Percentiles rank a stretch among this genome's conserved stretches.
phyloP scores from a whole-genome alignment of 2,888 invertebrate species.

The Athrips mouffetella region DNA sequence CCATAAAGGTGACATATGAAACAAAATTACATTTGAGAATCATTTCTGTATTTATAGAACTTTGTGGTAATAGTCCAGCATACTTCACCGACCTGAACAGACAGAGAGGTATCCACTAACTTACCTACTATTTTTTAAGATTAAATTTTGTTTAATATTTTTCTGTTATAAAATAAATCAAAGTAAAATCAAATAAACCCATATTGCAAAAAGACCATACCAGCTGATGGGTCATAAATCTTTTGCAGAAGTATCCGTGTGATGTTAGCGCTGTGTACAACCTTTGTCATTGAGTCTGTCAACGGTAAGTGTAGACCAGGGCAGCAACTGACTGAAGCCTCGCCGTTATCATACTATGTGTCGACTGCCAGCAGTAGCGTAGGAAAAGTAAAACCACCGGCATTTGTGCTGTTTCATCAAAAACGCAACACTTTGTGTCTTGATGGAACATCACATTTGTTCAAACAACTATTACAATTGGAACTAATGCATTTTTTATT shows the following conservation, averaged over 20 bases:
- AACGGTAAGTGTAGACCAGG: slow-evolving; percentile 83
- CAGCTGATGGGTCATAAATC: slow-evolving; percentile 85
- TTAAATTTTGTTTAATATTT: slow-evolving; percentile 36
- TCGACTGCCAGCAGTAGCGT: slow-evolving; percentile 52
- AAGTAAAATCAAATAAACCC: slow-evolving; percentile 27
- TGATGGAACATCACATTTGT: slow-evolving; percentile 57
- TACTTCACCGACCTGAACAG: slow-evolving; percentile 78
- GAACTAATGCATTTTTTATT: slow-evolving; percentile 75
- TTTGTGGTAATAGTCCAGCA: slow-evolving; percentile 80
- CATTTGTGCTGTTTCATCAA: slow-evolving; percentile 59
- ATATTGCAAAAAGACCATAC: slow-evolving; percentile 55
- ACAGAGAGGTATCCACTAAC: slow-evolving; percentile 77
- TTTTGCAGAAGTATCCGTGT: slow-evolving; percentile 88
- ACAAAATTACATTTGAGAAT: slow-evolving; percentile 76
- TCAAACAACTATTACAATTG: slow-evolving; percentile 52
- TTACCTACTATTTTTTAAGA: slow-evolving; percentile 58
- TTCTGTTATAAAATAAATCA: slow-evolving; percentile 16
- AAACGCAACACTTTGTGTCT: slow-evolving; percentile 33
- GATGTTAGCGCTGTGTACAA: slow-evolving; percentile 82
- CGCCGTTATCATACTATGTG: slow-evolving; percentile 42
- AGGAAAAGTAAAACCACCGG: slow-evolving; percentile 51
- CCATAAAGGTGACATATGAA: slow-evolving; percentile 39
- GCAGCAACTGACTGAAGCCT: slow-evolving; percentile 54
- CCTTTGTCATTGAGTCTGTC: slow-evolving; percentile 79
- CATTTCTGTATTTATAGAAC: slow-evolving; percentile 81